A percentile compares a stretch with the other conserved stretches of the same genome.
phyloP scores from a whole-genome alignment of 2,113 vertebrate genomes.

The Kryptolebias marmoratus region DNA sequence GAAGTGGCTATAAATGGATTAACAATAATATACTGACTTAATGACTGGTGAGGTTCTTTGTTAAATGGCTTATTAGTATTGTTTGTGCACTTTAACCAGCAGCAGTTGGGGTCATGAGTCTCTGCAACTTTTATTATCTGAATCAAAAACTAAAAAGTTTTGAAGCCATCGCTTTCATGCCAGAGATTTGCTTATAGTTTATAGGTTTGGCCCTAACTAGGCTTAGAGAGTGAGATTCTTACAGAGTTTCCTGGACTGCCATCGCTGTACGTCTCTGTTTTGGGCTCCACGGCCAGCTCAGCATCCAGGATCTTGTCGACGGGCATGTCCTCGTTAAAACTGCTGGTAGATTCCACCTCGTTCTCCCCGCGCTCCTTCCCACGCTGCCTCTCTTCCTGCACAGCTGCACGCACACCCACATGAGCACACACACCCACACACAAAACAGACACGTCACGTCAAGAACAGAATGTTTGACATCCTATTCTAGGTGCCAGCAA shows the following conservation, averaged over 20 bases:
- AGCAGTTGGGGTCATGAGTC: no score
- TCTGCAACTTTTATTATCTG: no score
- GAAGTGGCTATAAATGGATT: no score
- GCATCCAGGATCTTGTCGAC: conserved; percentile 97
- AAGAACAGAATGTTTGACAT: background rate
- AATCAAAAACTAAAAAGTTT: background rate
- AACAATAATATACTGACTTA: no score
- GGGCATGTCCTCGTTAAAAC: conserved; percentile 90
- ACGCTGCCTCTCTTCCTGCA: conserved; percentile 95
- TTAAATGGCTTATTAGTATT: no score
- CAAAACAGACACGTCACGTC: background rate
- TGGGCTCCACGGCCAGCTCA: conserved; percentile 92
- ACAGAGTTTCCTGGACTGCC: conserved; percentile 88
- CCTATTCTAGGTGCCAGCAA: background rate
- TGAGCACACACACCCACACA: background rate
- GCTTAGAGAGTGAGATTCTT: conserved; percentile 30
- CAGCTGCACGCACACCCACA: conserved; percentile 78
- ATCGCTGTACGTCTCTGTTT: conserved; percentile 87
- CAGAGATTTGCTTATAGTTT: background rate
- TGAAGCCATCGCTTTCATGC: background rate
- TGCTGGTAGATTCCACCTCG: conserved; percentile 85
- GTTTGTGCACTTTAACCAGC: no score
- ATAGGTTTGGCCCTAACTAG: background rate
- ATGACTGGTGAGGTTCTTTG: no score
- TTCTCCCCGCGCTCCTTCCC: conserved; percentile 89